These are phyloP conservation scores for Sander lucioperca DNA, from an alignment of 2,113 vertebrate species.

Conservation along the genomic window DNA sequence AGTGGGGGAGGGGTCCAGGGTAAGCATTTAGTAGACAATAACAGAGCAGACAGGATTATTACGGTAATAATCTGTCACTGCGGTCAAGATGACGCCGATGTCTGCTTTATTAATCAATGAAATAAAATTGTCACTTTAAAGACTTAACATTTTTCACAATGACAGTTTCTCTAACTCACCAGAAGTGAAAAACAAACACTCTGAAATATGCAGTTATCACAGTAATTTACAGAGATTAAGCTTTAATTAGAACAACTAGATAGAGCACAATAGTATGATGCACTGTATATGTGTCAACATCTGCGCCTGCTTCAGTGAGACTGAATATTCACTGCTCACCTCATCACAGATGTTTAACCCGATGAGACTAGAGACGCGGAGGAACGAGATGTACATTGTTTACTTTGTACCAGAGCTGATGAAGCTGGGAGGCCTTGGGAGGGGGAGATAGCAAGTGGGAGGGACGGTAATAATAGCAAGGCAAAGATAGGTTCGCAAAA, in stretches of 20 bases:
- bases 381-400: slow-evolving; percentile 38
- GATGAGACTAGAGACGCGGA: slow-evolving; percentile 25
- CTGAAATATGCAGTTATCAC: neutral
- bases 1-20: slow-evolving; percentile 46
- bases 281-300: slow-evolving; percentile 1
- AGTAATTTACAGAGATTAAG: slow-evolving; percentile 23
- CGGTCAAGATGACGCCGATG: slow-evolving; percentile 32
- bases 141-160: neutral
- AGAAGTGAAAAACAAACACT: slow-evolving; percentile 5
- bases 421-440: slow-evolving; percentile 36
- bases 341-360: slow-evolving; percentile 47
- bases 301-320: slow-evolving; percentile 7
- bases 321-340: neutral
- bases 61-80: slow-evolving; percentile 60
- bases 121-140: slow-evolving; percentile 7
- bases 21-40: slow-evolving; percentile 54
- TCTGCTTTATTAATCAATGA: slow-evolving; percentile 1
- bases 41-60: slow-evolving; percentile 55
- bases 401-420: slow-evolving; percentile 43
- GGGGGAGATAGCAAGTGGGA: slow-evolving; percentile 16
- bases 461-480: slow-evolving; percentile 22
- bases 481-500: slow-evolving; percentile 30
- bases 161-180: slow-evolving; percentile 4
- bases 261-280: neutral
- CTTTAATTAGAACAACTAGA: neutral